Evolutionary conservation across 2,888 invertebrate species (phyloP), one percentile per base, ranked within the genome.

Genomic region (Exephanes ischioxanthus): DNA sequence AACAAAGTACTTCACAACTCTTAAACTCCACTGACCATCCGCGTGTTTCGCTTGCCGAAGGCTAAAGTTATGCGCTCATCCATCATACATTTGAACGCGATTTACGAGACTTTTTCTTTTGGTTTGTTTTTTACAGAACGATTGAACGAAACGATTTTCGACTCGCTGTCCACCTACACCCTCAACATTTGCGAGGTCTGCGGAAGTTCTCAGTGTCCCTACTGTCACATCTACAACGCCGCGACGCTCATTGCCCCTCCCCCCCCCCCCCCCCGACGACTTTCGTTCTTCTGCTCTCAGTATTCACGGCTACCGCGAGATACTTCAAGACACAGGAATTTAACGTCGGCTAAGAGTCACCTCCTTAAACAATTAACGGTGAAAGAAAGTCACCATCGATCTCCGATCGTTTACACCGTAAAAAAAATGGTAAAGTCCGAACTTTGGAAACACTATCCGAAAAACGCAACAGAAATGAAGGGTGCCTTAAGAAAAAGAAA

Each of bases 181-280:
- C 95, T 98, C 84, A 98, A 98, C 94, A 98, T 98, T 89, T 98
- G 98, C 94, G 98, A 98, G 93, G 98, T 98, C 7, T 98, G 98
- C 93, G 98, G 98, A 83, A 98, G 98, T 76, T 98, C 98, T 66
- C 98, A 98, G 93, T 98, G 98, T 93, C 98, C 98, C 0, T 98
- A 98, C 94, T 98, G 98, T 94, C 96, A 97, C 73, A 97, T 98
- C 89, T 98, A 97, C 94, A 98, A 97, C 94, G 94, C 95, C 3
- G 96, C 96, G 4, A 86, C 94, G 1, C 91, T 94, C 1, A 89
- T 91, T 55, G 92, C 87, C 4, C n/a, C n/a, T n/a, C n/a, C n/a
- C n/a, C n/a, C n/a, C n/a, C n/a, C n/a, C n/a, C n/a, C n/a, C 89
- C 91, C 4, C 91, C 94, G 4, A 88, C 90, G 37, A 88, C 90